phyloP scores from a whole-genome alignment of 2,797 vertebrate genomes.

The Lacerta bilineata region DNA sequence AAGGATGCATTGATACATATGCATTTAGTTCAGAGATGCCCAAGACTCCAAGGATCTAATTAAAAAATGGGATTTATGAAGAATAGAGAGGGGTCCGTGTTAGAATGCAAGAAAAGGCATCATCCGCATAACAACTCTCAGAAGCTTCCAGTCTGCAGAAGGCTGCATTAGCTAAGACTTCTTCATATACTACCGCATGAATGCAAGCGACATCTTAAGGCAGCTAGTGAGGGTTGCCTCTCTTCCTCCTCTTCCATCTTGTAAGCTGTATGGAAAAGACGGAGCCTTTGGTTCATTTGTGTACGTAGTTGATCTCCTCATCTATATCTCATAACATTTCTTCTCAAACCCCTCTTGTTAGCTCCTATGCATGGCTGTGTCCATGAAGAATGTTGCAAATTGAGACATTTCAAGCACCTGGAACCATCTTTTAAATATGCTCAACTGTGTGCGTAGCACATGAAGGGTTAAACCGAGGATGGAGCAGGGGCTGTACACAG shows the following conservation, averaged over 20 bases:
- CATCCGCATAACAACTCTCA: not conserved
- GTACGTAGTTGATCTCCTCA: not conserved
- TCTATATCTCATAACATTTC: not conserved
- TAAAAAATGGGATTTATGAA: slow-evolving; percentile 27
- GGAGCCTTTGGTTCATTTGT: not conserved
- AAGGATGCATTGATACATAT: slow-evolving; percentile 27
- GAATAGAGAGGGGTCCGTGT: not conserved
- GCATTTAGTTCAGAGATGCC: slow-evolving; percentile 19
- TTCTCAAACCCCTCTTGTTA: not conserved
- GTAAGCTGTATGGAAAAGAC: not conserved
- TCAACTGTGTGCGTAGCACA: too few relatives aligned
- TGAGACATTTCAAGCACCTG: not conserved
- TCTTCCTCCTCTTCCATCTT: not conserved
- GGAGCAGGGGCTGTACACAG: too few relatives aligned
- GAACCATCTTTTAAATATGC: not conserved
- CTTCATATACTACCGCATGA: not conserved
- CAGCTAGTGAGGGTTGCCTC: not conserved
- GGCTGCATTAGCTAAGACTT: not conserved
- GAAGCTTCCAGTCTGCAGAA: not conserved
- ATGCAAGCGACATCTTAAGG: not conserved
- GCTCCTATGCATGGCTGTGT: not conserved
- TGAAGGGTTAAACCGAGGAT: too few relatives aligned
- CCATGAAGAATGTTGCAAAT: not conserved
- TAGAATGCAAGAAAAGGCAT: slow-evolving; percentile 26
- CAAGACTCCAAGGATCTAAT: slow-evolving; percentile 32